Evolutionary conservation across 2,797 vertebrate genomes (phyloP), one percentile per base, ranked within the genome.

Genomic region (Nyctibius grandis): DNA sequence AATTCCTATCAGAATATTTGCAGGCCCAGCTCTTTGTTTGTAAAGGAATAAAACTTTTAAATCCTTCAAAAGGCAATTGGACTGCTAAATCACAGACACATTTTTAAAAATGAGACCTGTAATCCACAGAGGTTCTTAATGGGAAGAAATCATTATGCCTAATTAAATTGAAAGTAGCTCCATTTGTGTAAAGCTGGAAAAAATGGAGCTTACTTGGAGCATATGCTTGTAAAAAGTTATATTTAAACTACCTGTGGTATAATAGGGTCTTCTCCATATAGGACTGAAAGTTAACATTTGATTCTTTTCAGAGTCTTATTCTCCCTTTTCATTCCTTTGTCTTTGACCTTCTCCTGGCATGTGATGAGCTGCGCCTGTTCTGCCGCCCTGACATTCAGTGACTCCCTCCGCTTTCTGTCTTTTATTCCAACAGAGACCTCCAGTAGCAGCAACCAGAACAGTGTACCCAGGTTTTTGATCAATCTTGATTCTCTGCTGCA

Each of bases 111-210:
- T 51, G 76, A 94, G 88, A 91, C 68, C 85, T 88, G 64, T 87
- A 94, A 94, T 94, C 88, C 86, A 77, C 59, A 44, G 88, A 91
- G 83, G 53, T 85, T 91, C 72, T 89, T 96, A 96, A 96, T 94
- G 60, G 91, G 83, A 94, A 95, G 70, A 89, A 95, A 88, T 87
- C 67, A 95, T 95, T 94, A 91, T 56, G 80, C 67, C 64, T 95
- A 95, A 94, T 95, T 91, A 90, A 93, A 93, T 34, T 82, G 70
- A 79, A 92, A 94, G 63, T 88, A 89, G 64, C 36, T 94, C 60
- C 33, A 59, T 93, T 93, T 88, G 88, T 59, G 22, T 80, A 80
- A 83, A 89, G 56, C 65, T 68, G 50, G 65, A n/a, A 81, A 95
- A 95, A 95, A 80, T 23, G 26, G 54, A 91, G 19, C 45, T 91